Evolutionary conservation across 2,888 invertebrate genomes (phyloP).

Genomic region (Polydrusus tereticollis): DNA sequence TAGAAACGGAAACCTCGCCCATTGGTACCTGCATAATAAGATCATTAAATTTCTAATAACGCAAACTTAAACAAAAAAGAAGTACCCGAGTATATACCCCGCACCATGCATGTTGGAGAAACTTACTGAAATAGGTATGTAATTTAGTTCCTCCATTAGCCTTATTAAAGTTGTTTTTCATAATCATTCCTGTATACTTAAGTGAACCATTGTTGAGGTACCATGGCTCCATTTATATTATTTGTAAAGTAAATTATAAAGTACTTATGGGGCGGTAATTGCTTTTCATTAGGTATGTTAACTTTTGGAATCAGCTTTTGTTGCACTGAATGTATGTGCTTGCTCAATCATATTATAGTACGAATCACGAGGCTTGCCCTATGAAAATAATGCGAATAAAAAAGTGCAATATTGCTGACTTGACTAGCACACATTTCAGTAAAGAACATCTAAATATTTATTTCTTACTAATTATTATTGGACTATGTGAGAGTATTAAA

Average conservation of each 20-base stretch:
- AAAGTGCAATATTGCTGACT: no score
- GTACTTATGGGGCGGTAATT: constrained; percentile 26
- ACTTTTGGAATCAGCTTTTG: no score
- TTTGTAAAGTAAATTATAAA: constrained; percentile 36
- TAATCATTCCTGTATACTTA: constrained; percentile 25
- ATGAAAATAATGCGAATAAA: no score
- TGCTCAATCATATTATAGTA: no score
- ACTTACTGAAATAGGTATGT: constrained; percentile 8
- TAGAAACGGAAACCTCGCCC: constrained; percentile 27
- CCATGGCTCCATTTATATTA: constrained; percentile 10
- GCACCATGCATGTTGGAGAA: not conserved
- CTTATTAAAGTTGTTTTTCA: constrained; percentile 15
- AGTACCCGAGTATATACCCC: not conserved
- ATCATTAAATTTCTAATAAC: constrained; percentile 34
- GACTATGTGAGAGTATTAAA: no score
- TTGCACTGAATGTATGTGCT: no score
- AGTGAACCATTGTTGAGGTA: constrained; percentile 34
- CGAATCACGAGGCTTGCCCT: no score
- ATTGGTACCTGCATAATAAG: constrained; percentile 27
- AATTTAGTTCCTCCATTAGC: constrained; percentile 9
- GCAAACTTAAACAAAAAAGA: not conserved
- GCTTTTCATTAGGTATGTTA: constrained; percentile 9
- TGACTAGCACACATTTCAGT: no score
- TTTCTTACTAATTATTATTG: no score
- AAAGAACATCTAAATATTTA: no score